phyloP scores from a whole-genome alignment of 2,888 invertebrate genomes.

The Epinotia demarniana region DNA sequence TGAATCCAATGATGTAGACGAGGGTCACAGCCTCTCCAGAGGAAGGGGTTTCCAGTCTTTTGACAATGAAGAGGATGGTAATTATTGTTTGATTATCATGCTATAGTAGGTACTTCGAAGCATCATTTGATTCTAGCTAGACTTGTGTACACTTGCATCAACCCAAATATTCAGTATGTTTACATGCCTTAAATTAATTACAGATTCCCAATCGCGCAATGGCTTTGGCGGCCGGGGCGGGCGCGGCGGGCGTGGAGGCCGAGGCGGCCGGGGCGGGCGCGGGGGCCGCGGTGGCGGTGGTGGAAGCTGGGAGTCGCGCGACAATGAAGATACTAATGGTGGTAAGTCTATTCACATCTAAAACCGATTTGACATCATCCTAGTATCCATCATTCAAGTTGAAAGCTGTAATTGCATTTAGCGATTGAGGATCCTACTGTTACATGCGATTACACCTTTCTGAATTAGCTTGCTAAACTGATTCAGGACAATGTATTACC shows the following conservation, averaged over 20 bases:
- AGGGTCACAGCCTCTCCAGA: constrained; percentile 79
- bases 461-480: too few species aligned
- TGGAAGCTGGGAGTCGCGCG: constrained; percentile 59
- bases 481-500: too few species aligned
- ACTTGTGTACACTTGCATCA: too few species aligned
- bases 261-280: constrained; percentile 65
- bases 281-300: constrained; percentile 70
- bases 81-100: constrained; percentile 14
- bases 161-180: not conserved
- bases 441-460: too few species aligned
- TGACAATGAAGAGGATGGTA: constrained; percentile 65
- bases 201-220: constrained; percentile 63
- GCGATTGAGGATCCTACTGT: too few species aligned
- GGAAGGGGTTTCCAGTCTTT: constrained; percentile 82
- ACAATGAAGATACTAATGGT: constrained; percentile 64
- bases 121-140: too few species aligned
- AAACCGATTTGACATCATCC: too few species aligned
- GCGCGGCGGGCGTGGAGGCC: constrained; percentile 68
- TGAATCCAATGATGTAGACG: constrained; percentile 69
- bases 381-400: too few species aligned
- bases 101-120: not conserved
- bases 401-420: too few species aligned
- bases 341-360: constrained; percentile 52
- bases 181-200: constrained; percentile 21
- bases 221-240: constrained; percentile 71